Evolutionary conservation across 30 jellyfish, hydroid and myxozoan species (phyloP), one percentile per base, ranked within the genome.

Genomic region (Rhopilema esculentum): DNA sequence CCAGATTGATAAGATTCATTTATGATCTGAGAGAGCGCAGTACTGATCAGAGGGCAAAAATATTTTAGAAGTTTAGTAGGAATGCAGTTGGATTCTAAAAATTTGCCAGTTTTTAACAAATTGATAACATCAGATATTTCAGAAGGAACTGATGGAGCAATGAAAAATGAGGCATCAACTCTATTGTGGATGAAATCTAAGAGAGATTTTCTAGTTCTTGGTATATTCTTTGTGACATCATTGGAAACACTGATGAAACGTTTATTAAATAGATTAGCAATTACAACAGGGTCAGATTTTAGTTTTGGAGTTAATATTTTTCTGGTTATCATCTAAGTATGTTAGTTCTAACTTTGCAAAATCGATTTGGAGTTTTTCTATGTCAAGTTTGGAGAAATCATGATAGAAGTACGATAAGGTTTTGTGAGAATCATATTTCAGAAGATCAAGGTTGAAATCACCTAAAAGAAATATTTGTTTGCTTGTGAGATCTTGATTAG

Each of bases 11-110:
- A n/a, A n/a, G n/a, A n/a, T n/a, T n/a, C n/a, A n/a, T n/a, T n/a
- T n/a, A n/a, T n/a, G n/a, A n/a, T n/a, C n/a, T n/a, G n/a, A n/a
- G 73, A 22, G 19, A 19, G 90, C 18, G n/a, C 69, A 1, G 52
- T 21, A 52, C 20, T 26, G 33, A 74, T 8, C 23, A n/a, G 9
- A 18, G 84, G 86, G 29, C 62, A 69, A 8, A 85, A 12, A 26
- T 22, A 7, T 85, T 74, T 85, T 4, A 85, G 91, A 17, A 85
- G 29, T 28, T 68, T 28, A 32, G 75, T 85, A n/a, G 91, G 94
- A 24, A 85, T 85, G 33, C 91, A n/a, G n/a, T n/a, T 66, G 17
- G 91, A 89, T 16, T 89, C 93, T 6, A 84, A 82, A 85, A 90
- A 66, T 72, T 85, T 85, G 1, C 48, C 57, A 18, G 77, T 33